Conservation (phyloP, 2,888 invertebrate species). For the Lampropteryx suffumata region DNA sequence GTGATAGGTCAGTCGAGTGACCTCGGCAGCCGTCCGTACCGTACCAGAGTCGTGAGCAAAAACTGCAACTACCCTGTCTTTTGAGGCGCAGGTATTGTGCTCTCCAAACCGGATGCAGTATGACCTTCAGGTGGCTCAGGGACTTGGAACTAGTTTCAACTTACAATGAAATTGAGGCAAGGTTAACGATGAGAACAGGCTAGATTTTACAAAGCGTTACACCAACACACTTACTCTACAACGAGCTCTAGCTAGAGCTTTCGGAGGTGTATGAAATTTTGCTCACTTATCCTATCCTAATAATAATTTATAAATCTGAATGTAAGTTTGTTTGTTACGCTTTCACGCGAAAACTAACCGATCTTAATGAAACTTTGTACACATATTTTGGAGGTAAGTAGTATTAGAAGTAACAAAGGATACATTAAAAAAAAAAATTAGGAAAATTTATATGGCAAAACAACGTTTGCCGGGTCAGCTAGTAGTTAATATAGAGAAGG, state of each 20-base stretch:
- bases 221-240: slow-evolving; percentile 4
- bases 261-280: too few species aligned
- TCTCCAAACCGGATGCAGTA: slow-evolving; percentile 52
- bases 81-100: slow-evolving; percentile 46
- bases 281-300: too few species aligned
- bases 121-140: slow-evolving; percentile 53
- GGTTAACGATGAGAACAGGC: slow-evolving; percentile 39
- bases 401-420: too few species aligned
- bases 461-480: too few species aligned
- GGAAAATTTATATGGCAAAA: too few species aligned
- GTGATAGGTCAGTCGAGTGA: slow-evolving; percentile 44
- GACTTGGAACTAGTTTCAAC: slow-evolving; percentile 54
- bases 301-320: too few species aligned
- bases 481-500: too few species aligned
- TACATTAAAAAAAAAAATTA: too few species aligned
- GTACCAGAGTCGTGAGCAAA: slow-evolving; percentile 42
- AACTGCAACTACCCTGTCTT: slow-evolving; percentile 45
- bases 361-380: neutral
- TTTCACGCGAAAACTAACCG: neutral
- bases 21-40: slow-evolving; percentile 37
- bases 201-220: slow-evolving; percentile 27
- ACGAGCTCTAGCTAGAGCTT: slow-evolving; percentile 2
- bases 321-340: too few species aligned
- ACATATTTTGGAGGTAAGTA: too few species aligned
- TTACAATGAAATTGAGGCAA: slow-evolving; percentile 42